A percentile compares a stretch with the other conserved stretches of the same genome.
phyloP scores from a whole-genome alignment of 2,888 invertebrate genomes.

The Caenorhabditis sp. region DNA sequence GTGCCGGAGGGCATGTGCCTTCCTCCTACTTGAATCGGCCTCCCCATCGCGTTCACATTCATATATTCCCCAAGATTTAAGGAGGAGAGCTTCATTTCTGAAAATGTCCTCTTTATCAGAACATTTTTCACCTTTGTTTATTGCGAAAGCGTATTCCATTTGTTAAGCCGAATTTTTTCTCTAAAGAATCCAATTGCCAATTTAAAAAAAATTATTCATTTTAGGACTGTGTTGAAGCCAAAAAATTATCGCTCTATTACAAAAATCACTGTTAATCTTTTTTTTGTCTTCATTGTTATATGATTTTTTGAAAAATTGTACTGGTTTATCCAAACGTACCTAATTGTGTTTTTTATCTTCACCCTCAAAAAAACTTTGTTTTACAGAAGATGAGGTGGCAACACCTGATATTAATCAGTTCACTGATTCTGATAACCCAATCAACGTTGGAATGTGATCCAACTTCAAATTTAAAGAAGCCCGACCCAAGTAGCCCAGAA shows the following conservation, averaged over 20 bases:
- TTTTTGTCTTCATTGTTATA: too few relatives aligned
- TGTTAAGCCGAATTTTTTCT: too few relatives aligned
- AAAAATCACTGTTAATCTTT: too few relatives aligned
- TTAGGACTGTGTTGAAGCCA: too few relatives aligned
- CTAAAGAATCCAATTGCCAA: too few relatives aligned
- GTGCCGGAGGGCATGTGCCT: conserved; percentile 39
- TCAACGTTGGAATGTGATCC: conserved; percentile 55
- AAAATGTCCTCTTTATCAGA: background rate
- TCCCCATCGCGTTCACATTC: conserved; percentile 28
- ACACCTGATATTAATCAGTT: background rate
- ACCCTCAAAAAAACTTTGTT: background rate
- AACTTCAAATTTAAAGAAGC: conserved; percentile 55
- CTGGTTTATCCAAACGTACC: too few relatives aligned
- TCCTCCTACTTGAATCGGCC: conserved; percentile 30
- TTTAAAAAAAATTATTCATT: too few relatives aligned
- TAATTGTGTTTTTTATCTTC: too few relatives aligned
- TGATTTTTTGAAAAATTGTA: too few relatives aligned
- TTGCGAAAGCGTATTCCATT: too few relatives aligned
- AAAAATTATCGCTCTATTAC: too few relatives aligned
- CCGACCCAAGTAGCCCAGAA: conserved; percentile 60
- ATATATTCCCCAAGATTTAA: conserved; percentile 15
- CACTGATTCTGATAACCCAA: conserved; percentile 7
- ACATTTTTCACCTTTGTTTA: too few relatives aligned
- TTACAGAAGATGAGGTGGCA: conserved; percentile 2
- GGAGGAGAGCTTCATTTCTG: background rate